phyloP scores from a whole-genome alignment of 1,140 invertebrate species.

The Trachymyrmex cornetzi region DNA sequence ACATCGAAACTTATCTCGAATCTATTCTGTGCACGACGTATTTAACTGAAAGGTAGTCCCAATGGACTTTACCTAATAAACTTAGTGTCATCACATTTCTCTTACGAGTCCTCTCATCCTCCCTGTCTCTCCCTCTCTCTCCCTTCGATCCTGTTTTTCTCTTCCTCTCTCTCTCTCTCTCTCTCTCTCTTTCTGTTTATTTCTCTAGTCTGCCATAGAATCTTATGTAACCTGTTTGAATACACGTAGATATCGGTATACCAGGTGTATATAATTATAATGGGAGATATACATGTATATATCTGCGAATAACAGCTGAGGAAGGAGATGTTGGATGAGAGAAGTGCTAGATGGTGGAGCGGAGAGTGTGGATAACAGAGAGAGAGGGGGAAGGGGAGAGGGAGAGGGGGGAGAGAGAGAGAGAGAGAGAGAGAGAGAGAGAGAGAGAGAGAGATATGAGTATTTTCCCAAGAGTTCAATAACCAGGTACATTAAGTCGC shows the following conservation, averaged over 20 bases:
- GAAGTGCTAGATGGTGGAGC: background rate
- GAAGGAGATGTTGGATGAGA: background rate
- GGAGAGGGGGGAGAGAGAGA: too few species aligned
- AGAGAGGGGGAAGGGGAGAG: background rate
- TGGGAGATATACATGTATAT: slow-evolving; percentile 61
- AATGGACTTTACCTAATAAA: slow-evolving; percentile 59
- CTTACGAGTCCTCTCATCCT: slow-evolving; percentile 37
- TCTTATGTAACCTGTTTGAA: slow-evolving; percentile 72
- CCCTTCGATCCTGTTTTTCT: background rate
- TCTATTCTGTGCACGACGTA: slow-evolving; percentile 19
- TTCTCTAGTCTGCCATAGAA: background rate
- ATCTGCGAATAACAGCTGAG: slow-evolving; percentile 50
- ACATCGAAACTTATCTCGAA: slow-evolving; percentile 53
- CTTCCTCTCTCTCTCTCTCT: background rate
- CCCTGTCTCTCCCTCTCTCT: background rate
- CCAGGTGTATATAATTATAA: slow-evolving; percentile 68
- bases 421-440: background rate
- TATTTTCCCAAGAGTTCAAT: slow-evolving; percentile 76
- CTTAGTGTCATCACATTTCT: slow-evolving; percentile 51
- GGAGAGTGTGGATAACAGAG: slow-evolving; percentile 13
- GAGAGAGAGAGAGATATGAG: too few species aligned
- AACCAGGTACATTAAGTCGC: slow-evolving; percentile 76
- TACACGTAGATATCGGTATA: slow-evolving; percentile 66
- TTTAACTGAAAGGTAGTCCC: slow-evolving; percentile 47
- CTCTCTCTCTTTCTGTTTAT: background rate